Evolutionary conservation across 2,113 vertebrate genomes (phyloP).

Genomic region (Scomber colias): DNA sequence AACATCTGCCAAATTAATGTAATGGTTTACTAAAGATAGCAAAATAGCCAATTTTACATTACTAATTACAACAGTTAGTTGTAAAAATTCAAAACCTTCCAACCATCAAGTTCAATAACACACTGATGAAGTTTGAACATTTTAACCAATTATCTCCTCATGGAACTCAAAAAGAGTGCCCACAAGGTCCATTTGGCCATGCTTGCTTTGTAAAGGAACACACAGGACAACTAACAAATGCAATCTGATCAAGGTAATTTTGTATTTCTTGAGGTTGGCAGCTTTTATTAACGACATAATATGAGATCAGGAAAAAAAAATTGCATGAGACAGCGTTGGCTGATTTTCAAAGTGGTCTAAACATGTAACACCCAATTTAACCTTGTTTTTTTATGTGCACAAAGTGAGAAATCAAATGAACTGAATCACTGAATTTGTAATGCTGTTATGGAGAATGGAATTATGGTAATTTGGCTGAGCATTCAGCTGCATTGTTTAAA

Average conservation of each 20-base stretch:
- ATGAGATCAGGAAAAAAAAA: conserved; percentile 43
- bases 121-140: background rate
- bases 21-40: background rate
- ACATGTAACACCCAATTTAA: conserved; percentile 70
- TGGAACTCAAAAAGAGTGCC: background rate
- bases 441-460: conserved; percentile 69
- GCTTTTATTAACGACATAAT: conserved; percentile 58
- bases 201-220: conserved; percentile 41
- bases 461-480: conserved; percentile 73
- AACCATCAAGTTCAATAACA: background rate
- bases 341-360: conserved; percentile 56
- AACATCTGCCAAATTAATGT: too few species aligned
- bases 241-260: conserved; percentile 59
- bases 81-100: background rate
- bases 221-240: conserved; percentile 59
- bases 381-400: conserved; percentile 68
- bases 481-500: conserved; percentile 71
- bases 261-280: conserved; percentile 53
- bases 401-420: conserved; percentile 76
- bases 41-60: too few species aligned
- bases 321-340: conserved; percentile 20
- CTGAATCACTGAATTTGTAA: conserved; percentile 76
- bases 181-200: conserved; percentile 43
- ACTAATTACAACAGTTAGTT: too few species aligned
- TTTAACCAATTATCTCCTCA: conserved; percentile 20